These are phyloP conservation scores for Craterocephalus amniculus DNA, from an alignment of 2,797 vertebrate species.

Conservation along the genomic window DNA sequence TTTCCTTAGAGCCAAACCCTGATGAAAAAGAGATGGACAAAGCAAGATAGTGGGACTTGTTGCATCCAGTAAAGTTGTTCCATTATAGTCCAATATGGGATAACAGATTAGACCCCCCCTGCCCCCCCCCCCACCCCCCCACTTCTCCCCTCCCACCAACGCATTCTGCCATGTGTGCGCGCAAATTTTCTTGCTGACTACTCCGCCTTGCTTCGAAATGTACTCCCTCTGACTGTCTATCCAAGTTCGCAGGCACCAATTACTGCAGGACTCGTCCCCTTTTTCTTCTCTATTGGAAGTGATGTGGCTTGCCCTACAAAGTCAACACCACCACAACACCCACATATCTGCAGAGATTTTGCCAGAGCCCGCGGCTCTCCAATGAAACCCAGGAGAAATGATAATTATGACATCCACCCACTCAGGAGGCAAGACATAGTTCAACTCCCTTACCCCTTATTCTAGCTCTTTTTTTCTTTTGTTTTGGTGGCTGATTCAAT, in stretches of 20 bases:
- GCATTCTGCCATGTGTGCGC: background rate
- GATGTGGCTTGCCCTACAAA: conserved; percentile 70
- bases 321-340: conserved; percentile 67
- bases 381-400: conserved; percentile 64
- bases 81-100: conserved; percentile 60
- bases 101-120: conserved; percentile 51
- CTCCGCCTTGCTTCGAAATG: conserved; percentile 39
- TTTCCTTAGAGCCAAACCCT: conserved; percentile 29
- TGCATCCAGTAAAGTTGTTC: conserved; percentile 55
- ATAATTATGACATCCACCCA: conserved; percentile 75
- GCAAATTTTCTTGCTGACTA: conserved; percentile 21
- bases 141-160: background rate
- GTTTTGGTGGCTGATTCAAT: conserved; percentile 53
- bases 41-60: conserved; percentile 56
- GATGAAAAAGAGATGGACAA: conserved; percentile 27
- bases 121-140: conserved; percentile 6
- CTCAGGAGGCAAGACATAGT: conserved; percentile 52
- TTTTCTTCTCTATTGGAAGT: conserved; percentile 56
- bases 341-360: conserved; percentile 66
- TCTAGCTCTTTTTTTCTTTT: conserved; percentile 5
- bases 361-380: conserved; percentile 59
- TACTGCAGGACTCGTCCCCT: conserved; percentile 61
- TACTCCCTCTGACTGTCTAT: conserved; percentile 28
- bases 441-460: conserved; percentile 42
- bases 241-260: conserved; percentile 68